Evolutionary conservation across 2,113 vertebrate species (phyloP).

Genomic region (Andinoacara biseriatus): DNA sequence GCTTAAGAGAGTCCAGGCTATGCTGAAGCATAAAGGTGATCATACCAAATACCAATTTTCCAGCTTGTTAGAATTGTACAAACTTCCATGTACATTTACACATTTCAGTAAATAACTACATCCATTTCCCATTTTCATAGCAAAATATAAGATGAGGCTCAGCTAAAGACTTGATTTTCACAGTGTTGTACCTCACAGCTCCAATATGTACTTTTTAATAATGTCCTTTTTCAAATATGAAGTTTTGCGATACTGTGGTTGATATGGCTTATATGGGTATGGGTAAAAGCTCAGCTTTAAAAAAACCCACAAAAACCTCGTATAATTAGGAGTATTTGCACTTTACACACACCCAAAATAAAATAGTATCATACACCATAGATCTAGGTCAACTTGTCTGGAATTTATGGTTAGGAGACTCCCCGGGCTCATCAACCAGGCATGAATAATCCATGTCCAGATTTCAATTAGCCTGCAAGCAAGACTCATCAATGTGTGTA

Average conservation of each 20-base stretch:
- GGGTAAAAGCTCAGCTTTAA: background rate
- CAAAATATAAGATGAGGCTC: too few species aligned
- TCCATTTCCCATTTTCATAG: too few species aligned
- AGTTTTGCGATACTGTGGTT: background rate
- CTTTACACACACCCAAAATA: conserved; percentile 17
- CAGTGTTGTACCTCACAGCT: background rate
- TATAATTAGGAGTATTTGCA: background rate
- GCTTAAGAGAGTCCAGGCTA: too few species aligned
- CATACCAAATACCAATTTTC: too few species aligned
- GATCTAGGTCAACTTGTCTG: conserved; percentile 69
- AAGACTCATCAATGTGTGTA: conserved; percentile 53
- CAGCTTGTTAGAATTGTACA: too few species aligned
- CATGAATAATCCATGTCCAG: conserved; percentile 74
- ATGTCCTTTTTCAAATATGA: background rate
- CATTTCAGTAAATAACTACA: too few species aligned
- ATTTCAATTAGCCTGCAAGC: conserved; percentile 73
- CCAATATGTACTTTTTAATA: background rate
- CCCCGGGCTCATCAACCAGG: conserved; percentile 66
- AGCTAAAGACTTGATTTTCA: background rate
- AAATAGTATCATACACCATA: conserved; percentile 6
- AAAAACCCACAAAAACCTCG: background rate
- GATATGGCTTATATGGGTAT: too few species aligned
- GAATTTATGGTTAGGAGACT: conserved; percentile 58
- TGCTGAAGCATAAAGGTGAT: too few species aligned
- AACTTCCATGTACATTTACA: too few species aligned